Evolutionary conservation across 1,140 invertebrate genomes (phyloP).

Genomic region (Drosophila triauraria): DNA sequence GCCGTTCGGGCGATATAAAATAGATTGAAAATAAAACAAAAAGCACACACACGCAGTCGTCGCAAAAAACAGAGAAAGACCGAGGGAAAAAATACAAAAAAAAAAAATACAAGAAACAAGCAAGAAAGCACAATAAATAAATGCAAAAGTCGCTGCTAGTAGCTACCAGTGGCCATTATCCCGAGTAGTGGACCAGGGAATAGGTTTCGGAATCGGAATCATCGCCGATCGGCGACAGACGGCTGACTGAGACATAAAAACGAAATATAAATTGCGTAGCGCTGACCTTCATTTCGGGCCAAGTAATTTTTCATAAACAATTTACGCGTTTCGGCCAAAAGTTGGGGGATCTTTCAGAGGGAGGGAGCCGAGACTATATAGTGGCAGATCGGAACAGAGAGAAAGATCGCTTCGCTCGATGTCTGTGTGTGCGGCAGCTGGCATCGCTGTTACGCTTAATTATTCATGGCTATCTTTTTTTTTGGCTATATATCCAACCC

Average conservation of each 20-base stretch:
- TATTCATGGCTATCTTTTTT: constrained; percentile 60
- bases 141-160: constrained; percentile 53
- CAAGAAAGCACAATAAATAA: constrained; percentile 60
- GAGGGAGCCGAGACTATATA: no score
- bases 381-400: background rate
- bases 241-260: constrained; percentile 68
- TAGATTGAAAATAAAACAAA: constrained; percentile 59
- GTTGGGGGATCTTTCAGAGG: background rate
- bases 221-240: constrained; percentile 23
- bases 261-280: constrained; percentile 83
- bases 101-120: no score
- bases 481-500: constrained; percentile 4
- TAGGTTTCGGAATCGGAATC: constrained; percentile 15
- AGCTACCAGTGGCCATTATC: constrained; percentile 16
- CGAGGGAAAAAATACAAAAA: constrained; percentile 4
- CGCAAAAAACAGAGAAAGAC: constrained; percentile 21
- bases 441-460: constrained; percentile 68
- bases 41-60: constrained; percentile 10
- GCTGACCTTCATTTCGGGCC: constrained; percentile 79
- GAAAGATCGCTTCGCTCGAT: background rate
- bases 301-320: constrained; percentile 83
- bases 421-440: constrained; percentile 49
- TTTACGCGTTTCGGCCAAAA: constrained; percentile 71
- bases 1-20: constrained; percentile 63
- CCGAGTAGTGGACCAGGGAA: constrained; percentile 35